Evolutionary conservation across 2,888 invertebrate genomes (phyloP), one percentile per base, ranked within the genome.

Genomic region (Polyploca ridens): DNA sequence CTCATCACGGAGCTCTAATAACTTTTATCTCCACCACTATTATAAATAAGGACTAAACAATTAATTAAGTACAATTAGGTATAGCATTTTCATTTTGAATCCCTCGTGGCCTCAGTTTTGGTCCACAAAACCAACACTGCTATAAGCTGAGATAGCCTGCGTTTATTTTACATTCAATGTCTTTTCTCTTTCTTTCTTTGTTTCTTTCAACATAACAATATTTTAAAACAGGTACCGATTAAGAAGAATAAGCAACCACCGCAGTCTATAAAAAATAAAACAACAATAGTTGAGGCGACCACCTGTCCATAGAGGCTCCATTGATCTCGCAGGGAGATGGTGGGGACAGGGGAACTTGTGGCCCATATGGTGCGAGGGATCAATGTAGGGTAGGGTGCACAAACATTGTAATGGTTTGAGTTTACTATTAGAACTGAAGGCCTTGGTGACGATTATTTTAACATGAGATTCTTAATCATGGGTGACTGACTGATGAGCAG

Each of bases 191-290:
- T 27, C 27, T 41, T 11, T 41, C 4, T n/a, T n/a, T 5, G 13
- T 27, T 27, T 27, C 27, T 27, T 27, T 27, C 27, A 27, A 1
- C 27, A 27, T 27, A 7, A 4, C n/a, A n/a, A n/a, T n/a, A n/a
- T n/a, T n/a, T n/a, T n/a, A n/a, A n/a, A n/a, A n/a, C 7, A 54
- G n/a, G 46, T 54, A 49, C 16, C 8, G 49, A 13, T 6, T n/a
- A 46, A 49, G 5, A 49, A 4, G 14, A 13, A 44, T 14, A 5
- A 14, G 10, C 7, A 46, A 10, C n/a, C n/a, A 14, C n/a, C 46
- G 4, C n/a, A 46, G 46, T 46, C 46, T 6, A n/a, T 54, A 54
- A 54, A 54, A 54, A 54, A 16, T 54, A 54, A 54, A 54, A 54
- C 54, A 19, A 46, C 54, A 54, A 54, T 54, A 7, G 49, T 16